Percentiles rank a stretch among this genome's conserved stretches.
Evolutionary conservation across 2,797 vertebrate species (phyloP).

Genomic region (Arnoldichthys spilopterus): DNA sequence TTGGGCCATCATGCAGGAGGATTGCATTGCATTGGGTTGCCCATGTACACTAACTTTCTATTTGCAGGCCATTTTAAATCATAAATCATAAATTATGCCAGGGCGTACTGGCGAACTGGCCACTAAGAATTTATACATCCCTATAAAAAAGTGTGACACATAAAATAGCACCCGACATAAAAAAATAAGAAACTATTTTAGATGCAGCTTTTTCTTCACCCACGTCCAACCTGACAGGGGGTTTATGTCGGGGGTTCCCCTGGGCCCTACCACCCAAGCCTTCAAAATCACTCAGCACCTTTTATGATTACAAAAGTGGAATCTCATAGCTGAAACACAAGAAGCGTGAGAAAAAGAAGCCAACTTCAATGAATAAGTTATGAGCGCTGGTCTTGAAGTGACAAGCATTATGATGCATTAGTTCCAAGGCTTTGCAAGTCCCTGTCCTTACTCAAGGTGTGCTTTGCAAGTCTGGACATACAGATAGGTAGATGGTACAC

Average conservation of each 20-base stretch:
- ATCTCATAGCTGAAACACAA: constrained; percentile 12
- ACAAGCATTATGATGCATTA: constrained; percentile 26
- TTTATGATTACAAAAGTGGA: constrained; percentile 1
- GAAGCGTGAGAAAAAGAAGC: neutral
- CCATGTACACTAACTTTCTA: neutral
- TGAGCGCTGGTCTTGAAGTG: constrained; percentile 17
- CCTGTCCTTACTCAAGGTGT: neutral
- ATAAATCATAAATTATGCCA: neutral
- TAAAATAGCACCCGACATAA: neutral
- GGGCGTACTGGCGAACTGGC: neutral
- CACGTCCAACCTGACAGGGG: neutral
- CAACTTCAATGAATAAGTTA: constrained; percentile 10
- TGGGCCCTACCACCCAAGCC: neutral
- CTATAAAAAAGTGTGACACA: neutral
- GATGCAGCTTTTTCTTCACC: constrained; percentile 2
- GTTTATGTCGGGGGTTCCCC: neutral
- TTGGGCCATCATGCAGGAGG: neutral
- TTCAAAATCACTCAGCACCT: constrained; percentile 28
- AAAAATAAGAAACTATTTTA: constrained; percentile 9
- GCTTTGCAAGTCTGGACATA: neutral
- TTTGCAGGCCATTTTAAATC: neutral
- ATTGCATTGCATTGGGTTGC: neutral
- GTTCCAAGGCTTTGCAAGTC: constrained; percentile 15
- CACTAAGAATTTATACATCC: neutral
- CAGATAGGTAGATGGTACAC: neutral